Conservation (phyloP, 1,140 invertebrate species). For the Kradibia gibbosae region DNA sequence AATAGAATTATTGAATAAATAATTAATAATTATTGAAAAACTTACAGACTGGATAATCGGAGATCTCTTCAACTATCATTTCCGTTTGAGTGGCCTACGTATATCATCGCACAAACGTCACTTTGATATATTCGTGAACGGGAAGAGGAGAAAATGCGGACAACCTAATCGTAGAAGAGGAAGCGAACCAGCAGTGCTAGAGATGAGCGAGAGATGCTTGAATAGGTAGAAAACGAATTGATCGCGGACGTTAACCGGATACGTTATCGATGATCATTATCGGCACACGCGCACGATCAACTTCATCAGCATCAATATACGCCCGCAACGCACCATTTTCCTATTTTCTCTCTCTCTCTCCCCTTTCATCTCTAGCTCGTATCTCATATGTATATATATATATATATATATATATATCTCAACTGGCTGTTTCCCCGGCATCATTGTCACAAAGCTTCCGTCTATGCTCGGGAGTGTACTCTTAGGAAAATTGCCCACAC, state of each 20-base stretch:
- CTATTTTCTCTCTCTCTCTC: not conserved
- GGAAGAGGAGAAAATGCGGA: not conserved
- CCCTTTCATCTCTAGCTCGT: not conserved
- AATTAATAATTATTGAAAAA: not conserved
- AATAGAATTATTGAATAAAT: not conserved
- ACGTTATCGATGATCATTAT: conserved; percentile 48
- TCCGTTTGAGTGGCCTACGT: not conserved
- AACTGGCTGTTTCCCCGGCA: not conserved
- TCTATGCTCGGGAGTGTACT: not conserved
- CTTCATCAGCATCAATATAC: conserved; percentile 24
- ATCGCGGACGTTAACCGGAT: conserved; percentile 23
- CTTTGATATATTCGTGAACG: not conserved
- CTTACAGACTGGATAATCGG: not conserved
- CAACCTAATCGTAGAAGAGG: not conserved
- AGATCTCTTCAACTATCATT: not conserved
- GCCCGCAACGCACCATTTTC: not conserved
- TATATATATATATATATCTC: not conserved
- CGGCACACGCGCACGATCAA: conserved; percentile 4
- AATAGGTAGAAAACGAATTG: conserved; percentile 43
- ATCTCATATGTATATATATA: not conserved
- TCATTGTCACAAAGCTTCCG: not conserved
- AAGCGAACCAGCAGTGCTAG: not conserved
- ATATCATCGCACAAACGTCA: not conserved
- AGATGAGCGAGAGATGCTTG: conserved; percentile 17
- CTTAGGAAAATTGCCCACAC: conserved; percentile 30